Conservation (phyloP, 1,140 invertebrate genomes). For the Pararge aegeria region DNA sequence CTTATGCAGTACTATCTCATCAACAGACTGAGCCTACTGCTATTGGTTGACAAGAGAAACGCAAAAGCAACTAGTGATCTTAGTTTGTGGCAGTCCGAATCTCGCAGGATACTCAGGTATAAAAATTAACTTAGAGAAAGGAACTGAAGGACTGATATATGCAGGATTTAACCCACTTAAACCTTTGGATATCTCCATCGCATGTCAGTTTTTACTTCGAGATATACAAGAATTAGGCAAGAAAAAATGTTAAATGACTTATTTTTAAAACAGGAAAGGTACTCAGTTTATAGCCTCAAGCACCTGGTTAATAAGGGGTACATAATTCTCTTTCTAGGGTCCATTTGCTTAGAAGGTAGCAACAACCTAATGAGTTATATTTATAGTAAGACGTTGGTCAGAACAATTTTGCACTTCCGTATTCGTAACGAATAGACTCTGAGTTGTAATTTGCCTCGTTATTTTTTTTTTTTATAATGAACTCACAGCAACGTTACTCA, state of each 20-base stretch:
- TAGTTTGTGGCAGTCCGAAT: too few species aligned
- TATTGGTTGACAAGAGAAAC: too few species aligned
- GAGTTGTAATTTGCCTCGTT: conserved; percentile 39
- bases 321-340: conserved; percentile 13
- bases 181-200: too few species aligned
- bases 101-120: too few species aligned
- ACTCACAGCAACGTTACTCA: conserved; percentile 28
- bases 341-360: conserved; percentile 21
- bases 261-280: background rate
- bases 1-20: too few species aligned
- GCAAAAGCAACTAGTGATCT: too few species aligned
- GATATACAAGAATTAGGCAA: too few species aligned
- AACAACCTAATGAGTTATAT: conserved; percentile 37
- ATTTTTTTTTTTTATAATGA: conserved; percentile 30
- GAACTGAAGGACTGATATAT: too few species aligned
- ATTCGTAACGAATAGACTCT: conserved; percentile 48
- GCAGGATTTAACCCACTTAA: too few species aligned
- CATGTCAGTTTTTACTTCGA: too few species aligned
- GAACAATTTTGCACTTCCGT: conserved; percentile 47
- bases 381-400: conserved; percentile 35
- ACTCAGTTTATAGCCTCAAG: background rate
- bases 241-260: background rate
- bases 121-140: too few species aligned
- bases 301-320: background rate
- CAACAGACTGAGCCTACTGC: too few species aligned